A percentile compares a stretch with the other conserved stretches of the same genome.
phyloP scores from a whole-genome alignment of 2,797 vertebrate species.

The Remorina albescens region DNA sequence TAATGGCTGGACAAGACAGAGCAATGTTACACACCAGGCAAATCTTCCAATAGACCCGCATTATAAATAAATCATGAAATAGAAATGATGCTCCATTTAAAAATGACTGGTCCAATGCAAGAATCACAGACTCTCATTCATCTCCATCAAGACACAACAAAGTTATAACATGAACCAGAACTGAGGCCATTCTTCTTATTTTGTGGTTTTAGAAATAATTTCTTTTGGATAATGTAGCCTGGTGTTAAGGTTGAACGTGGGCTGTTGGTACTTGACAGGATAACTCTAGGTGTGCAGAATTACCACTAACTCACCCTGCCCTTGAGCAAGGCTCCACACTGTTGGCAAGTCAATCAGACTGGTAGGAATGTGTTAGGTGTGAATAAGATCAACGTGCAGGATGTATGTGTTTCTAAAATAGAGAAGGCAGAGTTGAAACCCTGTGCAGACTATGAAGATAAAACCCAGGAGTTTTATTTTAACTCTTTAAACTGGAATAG shows the following conservation, averaged over 20 bases:
- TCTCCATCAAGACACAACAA: not conserved
- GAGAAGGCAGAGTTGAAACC: no score
- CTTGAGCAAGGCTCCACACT: no score
- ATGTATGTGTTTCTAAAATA: no score
- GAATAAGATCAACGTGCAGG: no score
- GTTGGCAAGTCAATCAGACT: no score
- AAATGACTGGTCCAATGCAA: not conserved
- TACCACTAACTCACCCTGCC: no score
- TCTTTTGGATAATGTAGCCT: not conserved
- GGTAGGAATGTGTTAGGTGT: no score
- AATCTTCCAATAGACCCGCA: not conserved
- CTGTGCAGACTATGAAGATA: not conserved
- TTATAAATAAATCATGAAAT: conserved; percentile 1
- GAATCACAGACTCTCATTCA: not conserved
- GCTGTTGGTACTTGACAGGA: not conserved
- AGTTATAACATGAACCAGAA: conserved; percentile 4
- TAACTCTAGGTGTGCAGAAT: not conserved
- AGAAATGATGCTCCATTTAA: not conserved
- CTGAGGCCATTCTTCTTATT: not conserved
- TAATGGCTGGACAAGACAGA: conserved; percentile 9
- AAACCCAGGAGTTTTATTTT: no score
- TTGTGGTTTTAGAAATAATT: not conserved
- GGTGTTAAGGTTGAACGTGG: not conserved
- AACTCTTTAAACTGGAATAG: no score
- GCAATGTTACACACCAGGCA: not conserved